phyloP scores from a whole-genome alignment of 2,888 invertebrate genomes.

The Thera obeliscata region DNA sequence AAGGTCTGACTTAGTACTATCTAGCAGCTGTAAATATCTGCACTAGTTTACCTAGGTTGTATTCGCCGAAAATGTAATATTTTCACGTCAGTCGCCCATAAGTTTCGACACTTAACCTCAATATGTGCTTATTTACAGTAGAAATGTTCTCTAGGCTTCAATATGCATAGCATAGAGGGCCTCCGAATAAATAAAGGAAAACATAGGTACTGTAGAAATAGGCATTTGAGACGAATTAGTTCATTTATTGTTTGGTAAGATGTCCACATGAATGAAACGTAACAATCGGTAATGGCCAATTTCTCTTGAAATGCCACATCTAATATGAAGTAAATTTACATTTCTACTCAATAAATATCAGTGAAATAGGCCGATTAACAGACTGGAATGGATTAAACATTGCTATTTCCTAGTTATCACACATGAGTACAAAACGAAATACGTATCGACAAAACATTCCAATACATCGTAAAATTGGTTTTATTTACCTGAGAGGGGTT shows the following conservation, averaged over 20 bases:
- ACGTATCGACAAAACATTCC: constrained; percentile 84
- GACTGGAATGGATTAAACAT: constrained; percentile 24
- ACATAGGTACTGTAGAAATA: constrained; percentile 17
- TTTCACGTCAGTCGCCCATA: constrained; percentile 57
- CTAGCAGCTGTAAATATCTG: background rate
- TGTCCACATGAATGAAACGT: constrained; percentile 80
- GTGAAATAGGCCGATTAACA: constrained; percentile 19
- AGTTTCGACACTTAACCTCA: constrained; percentile 81
- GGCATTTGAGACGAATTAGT: constrained; percentile 19
- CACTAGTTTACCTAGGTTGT: constrained; percentile 3
- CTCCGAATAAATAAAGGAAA: constrained; percentile 17
- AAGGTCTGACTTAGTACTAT: background rate
- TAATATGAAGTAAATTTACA: constrained; percentile 54
- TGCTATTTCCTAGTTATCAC: constrained; percentile 56
- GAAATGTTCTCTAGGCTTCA: constrained; percentile 46
- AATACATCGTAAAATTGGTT: constrained; percentile 68
- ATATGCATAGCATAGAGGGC: constrained; percentile 17
- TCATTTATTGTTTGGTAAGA: constrained; percentile 44
- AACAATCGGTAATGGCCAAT: constrained; percentile 81
- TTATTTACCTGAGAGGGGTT: constrained; percentile 93
- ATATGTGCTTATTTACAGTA: constrained; percentile 65
- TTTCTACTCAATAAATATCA: constrained; percentile 22
- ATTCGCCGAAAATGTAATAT: constrained; percentile 37
- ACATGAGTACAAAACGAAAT: constrained; percentile 71
- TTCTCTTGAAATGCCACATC: constrained; percentile 79